Evolutionary conservation across 2,113 vertebrate genomes (phyloP).

Genomic region (Nymphicus hollandicus): DNA sequence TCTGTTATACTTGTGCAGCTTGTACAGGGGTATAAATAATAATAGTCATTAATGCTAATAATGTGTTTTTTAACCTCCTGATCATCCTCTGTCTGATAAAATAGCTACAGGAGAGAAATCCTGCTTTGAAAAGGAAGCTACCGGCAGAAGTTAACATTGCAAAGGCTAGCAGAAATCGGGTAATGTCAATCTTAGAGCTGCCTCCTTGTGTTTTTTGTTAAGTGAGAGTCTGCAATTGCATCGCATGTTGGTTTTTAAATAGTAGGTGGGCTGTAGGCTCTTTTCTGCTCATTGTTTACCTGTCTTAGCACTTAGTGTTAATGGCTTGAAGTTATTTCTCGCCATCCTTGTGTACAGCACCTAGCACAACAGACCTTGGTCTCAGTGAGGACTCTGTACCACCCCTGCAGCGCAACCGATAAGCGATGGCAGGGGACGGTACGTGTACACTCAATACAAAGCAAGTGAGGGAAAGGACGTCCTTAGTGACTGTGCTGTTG

Average conservation of each 20-base stretch:
- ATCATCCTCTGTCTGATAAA: constrained; percentile 7
- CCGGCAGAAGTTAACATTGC: background rate
- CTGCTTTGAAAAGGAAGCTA: background rate
- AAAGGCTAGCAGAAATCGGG: background rate
- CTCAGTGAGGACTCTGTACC: background rate
- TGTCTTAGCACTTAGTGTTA: background rate
- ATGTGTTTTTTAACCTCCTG: constrained; percentile 43
- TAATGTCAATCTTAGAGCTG: background rate
- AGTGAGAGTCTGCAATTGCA: background rate
- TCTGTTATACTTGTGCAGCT: background rate
- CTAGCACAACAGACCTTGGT: background rate
- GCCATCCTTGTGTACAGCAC: background rate
- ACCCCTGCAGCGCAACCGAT: background rate
- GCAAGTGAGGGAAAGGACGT: background rate
- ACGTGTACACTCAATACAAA: background rate
- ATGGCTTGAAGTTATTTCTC: background rate
- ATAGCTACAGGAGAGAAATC: background rate
- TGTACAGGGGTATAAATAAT: constrained; percentile 37
- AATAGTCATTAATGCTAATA: constrained; percentile 56
- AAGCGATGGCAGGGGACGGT: background rate
- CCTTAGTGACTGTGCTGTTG: background rate
- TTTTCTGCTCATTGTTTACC: background rate
- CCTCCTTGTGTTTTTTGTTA: background rate
- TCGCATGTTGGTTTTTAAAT: background rate
- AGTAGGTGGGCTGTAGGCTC: background rate